phyloP scores from a whole-genome alignment of 1,140 invertebrate genomes.

The Tribolium castaneum region DNA sequence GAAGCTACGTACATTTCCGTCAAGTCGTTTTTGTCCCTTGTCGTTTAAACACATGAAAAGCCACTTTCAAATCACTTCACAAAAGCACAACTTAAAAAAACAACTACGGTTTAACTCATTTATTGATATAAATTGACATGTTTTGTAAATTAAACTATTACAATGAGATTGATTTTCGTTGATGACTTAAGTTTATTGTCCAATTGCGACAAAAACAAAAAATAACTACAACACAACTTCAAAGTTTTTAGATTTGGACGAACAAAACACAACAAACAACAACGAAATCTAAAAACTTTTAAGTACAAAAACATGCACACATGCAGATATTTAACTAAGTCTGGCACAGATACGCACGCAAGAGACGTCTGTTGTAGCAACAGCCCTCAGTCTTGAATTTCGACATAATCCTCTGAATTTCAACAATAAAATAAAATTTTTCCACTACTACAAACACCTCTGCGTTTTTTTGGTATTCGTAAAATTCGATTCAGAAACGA shows the following conservation, averaged over 20 bases:
- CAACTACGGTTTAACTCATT: conserved; percentile 36
- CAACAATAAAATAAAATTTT: conserved; percentile 3
- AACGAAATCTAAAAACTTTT: conserved; percentile 42
- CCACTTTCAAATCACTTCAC: conserved; percentile 45
- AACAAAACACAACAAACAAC: not conserved
- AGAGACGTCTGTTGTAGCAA: conserved; percentile 20
- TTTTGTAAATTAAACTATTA: conserved; percentile 37
- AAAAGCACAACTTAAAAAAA: conserved; percentile 50
- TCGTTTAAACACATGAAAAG: conserved; percentile 41
- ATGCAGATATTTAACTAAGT: conserved; percentile 37
- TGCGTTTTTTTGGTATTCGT: conserved; percentile 2
- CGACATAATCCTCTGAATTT: conserved; percentile 32
- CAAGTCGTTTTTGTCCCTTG: conserved; percentile 30
- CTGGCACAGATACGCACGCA: conserved; percentile 27
- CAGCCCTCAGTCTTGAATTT: not conserved
- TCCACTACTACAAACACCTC: conserved; percentile 25
- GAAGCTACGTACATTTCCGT: conserved; percentile 50
- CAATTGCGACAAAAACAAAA: conserved; percentile 28
- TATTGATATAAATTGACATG: conserved; percentile 43
- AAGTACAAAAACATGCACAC: conserved; percentile 42
- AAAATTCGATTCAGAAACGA: not conserved
- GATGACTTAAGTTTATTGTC: conserved; percentile 38
- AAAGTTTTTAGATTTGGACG: conserved; percentile 29
- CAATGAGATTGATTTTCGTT: conserved; percentile 38
- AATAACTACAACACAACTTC: conserved; percentile 20